Evolutionary conservation across 2,113 vertebrate species (phyloP).

Genomic region (Mugil cephalus): DNA sequence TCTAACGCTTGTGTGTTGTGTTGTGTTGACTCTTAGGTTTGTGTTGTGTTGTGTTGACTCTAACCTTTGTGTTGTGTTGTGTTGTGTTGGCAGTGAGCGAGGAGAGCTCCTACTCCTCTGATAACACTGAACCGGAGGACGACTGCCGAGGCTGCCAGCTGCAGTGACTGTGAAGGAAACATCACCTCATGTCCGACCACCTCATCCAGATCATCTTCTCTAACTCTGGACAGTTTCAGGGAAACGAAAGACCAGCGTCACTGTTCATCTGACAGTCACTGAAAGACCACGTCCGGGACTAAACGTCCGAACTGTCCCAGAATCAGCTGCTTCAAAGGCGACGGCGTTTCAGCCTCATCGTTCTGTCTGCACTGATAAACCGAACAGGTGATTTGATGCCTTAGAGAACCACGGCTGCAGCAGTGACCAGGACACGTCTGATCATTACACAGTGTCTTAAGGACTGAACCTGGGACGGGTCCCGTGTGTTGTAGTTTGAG

Average conservation of each 20-base stretch:
- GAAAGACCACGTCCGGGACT: not conserved
- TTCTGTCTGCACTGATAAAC: constrained; percentile 25
- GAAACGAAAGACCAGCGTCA: constrained; percentile 31
- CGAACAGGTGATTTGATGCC: no score
- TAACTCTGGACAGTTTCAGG: constrained; percentile 27
- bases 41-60: not conserved
- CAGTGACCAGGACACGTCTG: no score
- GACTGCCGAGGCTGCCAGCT: constrained; percentile 81
- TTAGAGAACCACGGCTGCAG: no score
- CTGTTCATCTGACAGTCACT: constrained; percentile 16
- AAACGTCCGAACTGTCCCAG: constrained; percentile 33
- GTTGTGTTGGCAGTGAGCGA: constrained; percentile 76
- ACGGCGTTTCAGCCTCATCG: constrained; percentile 38
- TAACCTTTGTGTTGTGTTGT: not conserved
- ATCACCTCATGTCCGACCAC: constrained; percentile 60
- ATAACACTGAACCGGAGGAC: constrained; percentile 81
- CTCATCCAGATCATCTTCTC: constrained; percentile 47
- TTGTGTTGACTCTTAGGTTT: not conserved
- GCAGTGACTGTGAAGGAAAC: constrained; percentile 67
- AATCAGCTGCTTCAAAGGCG: constrained; percentile 57
- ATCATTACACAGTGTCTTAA: constrained; percentile 41
- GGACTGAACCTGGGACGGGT: constrained; percentile 44
- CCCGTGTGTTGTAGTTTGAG: constrained; percentile 33
- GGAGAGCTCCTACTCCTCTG: constrained; percentile 81
- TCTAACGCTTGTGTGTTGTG: no score